A percentile compares a stretch with the other conserved stretches of the same genome.
Conservation (phyloP, 2,888 invertebrate species). For the Mylabris sibirica region DNA sequence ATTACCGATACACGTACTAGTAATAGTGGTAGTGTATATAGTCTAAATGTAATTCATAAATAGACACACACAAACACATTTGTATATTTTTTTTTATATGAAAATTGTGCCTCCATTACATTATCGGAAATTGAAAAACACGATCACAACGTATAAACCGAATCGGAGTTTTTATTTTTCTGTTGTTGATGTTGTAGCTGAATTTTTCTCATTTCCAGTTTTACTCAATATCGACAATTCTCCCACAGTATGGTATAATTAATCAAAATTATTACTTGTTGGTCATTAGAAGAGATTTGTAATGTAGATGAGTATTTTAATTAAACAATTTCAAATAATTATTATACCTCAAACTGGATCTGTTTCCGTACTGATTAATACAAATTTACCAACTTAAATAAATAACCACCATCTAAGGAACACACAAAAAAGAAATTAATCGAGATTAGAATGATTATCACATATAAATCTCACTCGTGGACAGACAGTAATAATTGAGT, state of each 20-base stretch:
- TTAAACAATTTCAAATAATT: constrained; percentile 15
- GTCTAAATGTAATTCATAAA: constrained; percentile 33
- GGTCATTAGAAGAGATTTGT: constrained; percentile 32
- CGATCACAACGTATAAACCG: constrained; percentile 32
- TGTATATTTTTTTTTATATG: constrained; percentile 26
- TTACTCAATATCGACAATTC: too few species aligned
- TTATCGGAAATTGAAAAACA: constrained; percentile 42
- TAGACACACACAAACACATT: constrained; percentile 20
- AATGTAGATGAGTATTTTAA: constrained; percentile 28
- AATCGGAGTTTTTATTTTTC: too few species aligned
- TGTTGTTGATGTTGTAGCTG: too few species aligned
- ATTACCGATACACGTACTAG: constrained; percentile 17
- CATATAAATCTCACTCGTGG: constrained; percentile 25
- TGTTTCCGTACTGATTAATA: not conserved
- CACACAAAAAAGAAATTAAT: not conserved
- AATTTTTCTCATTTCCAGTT: too few species aligned
- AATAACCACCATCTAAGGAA: not conserved
- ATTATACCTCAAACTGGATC: not conserved
- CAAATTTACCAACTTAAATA: not conserved
- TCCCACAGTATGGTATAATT: constrained; percentile 20
- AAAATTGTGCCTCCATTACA: constrained; percentile 8
- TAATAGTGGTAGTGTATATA: constrained; percentile 19
- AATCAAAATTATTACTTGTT: constrained; percentile 24
- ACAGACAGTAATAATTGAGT: constrained; percentile 22
- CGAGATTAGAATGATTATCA: constrained; percentile 24